phyloP scores from a whole-genome alignment of 2,888 invertebrate species.

The Dioctria rufipes region DNA sequence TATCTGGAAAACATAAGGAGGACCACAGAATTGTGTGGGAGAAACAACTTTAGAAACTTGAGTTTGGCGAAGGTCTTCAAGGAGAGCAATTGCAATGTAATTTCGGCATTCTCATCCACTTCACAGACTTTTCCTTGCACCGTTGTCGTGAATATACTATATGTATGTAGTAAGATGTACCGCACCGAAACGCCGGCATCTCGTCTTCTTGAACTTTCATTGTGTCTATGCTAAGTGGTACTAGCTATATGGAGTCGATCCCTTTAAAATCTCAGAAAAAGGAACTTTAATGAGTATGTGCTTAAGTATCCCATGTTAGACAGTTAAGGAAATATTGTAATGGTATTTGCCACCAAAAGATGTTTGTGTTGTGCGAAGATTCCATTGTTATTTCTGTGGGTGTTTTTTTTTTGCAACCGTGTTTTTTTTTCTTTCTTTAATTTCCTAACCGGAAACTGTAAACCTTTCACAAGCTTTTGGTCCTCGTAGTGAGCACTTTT shows the following conservation, averaged over 20 bases:
- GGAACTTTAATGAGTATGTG: slow-evolving; percentile 49
- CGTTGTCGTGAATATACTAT: neutral
- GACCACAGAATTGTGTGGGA: slow-evolving; percentile 50
- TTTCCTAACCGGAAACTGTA: no score
- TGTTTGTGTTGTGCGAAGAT: neutral
- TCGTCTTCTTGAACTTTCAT: neutral
- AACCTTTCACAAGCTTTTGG: no score
- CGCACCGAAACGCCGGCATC: neutral
- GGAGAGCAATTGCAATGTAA: slow-evolving; percentile 50
- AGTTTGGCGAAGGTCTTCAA: slow-evolving; percentile 42
- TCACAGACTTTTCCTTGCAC: slow-evolving; percentile 34
- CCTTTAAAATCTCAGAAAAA: slow-evolving; percentile 30
- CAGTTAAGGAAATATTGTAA: slow-evolving; percentile 3
- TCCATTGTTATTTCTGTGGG: slow-evolving; percentile 6
- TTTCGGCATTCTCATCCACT: slow-evolving; percentile 39
- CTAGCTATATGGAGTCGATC: slow-evolving; percentile 13
- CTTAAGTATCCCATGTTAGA: slow-evolving; percentile 37
- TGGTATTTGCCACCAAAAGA: neutral
- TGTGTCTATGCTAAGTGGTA: slow-evolving; percentile 37
- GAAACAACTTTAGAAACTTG: slow-evolving; percentile 44
- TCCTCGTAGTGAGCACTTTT: no score
- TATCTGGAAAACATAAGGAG: slow-evolving; percentile 41
- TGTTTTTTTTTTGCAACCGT: no score
- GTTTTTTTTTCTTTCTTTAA: no score
- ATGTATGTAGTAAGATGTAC: neutral